Base-by-base conservation (phyloP, 2,113 vertebrate genomes). In the Sardina pilchardus region DNA sequence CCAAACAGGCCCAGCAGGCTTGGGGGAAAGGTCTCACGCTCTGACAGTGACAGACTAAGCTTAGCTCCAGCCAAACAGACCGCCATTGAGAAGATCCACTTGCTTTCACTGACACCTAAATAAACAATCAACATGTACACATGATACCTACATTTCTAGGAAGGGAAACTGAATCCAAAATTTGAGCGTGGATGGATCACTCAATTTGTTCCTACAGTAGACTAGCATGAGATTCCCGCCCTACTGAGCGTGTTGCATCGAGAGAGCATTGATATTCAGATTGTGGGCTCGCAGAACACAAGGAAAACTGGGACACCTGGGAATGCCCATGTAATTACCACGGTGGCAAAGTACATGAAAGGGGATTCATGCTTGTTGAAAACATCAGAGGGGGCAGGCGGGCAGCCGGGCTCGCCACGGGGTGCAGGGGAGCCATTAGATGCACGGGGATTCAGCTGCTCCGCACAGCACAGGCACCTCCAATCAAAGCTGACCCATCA, bases 1-100 rank as follows among this genome's bases (percentile, higher is more conserved):
- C 63, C 89, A 83, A 93, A 94, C 94, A 90, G 92, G 94, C 88
- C 84, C 6, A 81, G 90, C 93, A 87, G 84, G 92, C 53, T 43
- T 89, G 43, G n/a, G 26, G 14, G n/a, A 12, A 10, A 30, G 30
- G 71, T 5, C 34, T 78, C 71, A 36, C 2, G 30, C 26, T 30
- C 30, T 78, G 71, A 78, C 30, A 78, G 71, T 78, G 17, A 36
- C 34, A 39, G 30, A 36, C 71, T 34, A 78, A 78, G 30, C 71
- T 34, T 78, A 16, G 34, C 10, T 3, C 34, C 5, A 36, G 71
- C 30, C 30, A 78, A 78, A 78, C 16, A 78, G 71, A 4, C 30
- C 36, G 26, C 39, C 71, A 78, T 34, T 78, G 10, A 36, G 67
- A 78, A 78, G 10, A 78, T 71, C 26, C n/a, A 36, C 2, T 16